A percentile compares a stretch with the other conserved stretches of the same genome.
Evolutionary conservation across 2,113 vertebrate genomes (phyloP).

Genomic region (Sus scrofa): DNA sequence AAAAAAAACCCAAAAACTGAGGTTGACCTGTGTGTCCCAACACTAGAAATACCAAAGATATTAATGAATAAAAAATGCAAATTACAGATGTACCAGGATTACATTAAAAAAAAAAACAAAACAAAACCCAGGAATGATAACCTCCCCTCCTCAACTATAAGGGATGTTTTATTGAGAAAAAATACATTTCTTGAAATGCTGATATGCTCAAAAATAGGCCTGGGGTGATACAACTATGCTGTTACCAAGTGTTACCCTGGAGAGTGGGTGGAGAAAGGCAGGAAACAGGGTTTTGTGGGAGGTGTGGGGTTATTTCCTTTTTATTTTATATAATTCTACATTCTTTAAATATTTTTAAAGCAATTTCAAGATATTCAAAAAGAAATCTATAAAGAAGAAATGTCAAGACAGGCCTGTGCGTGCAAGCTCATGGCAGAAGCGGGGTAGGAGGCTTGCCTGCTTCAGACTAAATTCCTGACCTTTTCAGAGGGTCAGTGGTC

Average conservation of each 20-base stretch:
- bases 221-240: background rate
- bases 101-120: background rate
- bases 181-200: background rate
- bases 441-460: background rate
- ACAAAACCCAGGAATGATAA: background rate
- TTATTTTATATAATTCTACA: background rate
- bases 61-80: background rate
- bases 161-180: background rate
- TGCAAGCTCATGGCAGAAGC: background rate
- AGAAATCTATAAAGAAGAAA: background rate
- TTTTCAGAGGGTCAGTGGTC: background rate
- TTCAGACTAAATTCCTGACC: background rate
- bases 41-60: background rate
- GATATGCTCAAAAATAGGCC: background rate
- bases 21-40: background rate
- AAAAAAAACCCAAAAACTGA: no score
- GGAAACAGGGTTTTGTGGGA: background rate
- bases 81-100: background rate
- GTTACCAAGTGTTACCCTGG: background rate
- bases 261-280: background rate
- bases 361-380: slow-evolving; percentile 12
- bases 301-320: background rate
- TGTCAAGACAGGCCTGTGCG: background rate
- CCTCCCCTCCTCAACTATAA: background rate
- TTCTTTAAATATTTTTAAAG: background rate